Evolutionary conservation across 92 coral and sea anemone species (phyloP), one percentile per base, ranked within the genome.

Genomic region (Palythoa grandis): DNA sequence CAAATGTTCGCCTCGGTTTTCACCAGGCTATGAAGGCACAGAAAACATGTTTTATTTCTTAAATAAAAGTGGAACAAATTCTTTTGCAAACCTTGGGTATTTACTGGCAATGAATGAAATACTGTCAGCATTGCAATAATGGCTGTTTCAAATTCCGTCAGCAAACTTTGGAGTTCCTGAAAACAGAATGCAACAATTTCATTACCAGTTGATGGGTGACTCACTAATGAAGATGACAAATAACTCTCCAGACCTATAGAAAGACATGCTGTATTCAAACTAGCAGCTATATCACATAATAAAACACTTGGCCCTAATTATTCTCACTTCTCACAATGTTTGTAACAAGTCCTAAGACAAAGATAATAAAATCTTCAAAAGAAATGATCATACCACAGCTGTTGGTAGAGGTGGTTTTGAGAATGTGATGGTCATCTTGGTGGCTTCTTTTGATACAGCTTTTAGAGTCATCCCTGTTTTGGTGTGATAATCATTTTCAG

Each of bases 401-500:
- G 94, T 78, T 23, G 98, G 98, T 11, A 89, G 76, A 5, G 98
- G 98, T 25, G 98, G 98, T 85, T 96, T 96, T 71, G 94, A 92
- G 79, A 93, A 94, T 82, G 90, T 88, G 53, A 94, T 83, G 4
- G 96, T 92, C 73, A 96, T 83, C 86, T 88, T 96, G 5, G 98
- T 96, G 35, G 96, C 94, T 79, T 96, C 98, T 83, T 96, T 96
- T 15, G 98, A 96, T 69, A 96, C 91, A 29, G 98, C 98, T 40
- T 90, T 88, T 47, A 92, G 88, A 40, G 98, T 94, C 98, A 94
- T 94, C 15, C 98, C 98, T 94, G 40, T 43, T 38, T 60, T 15
- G 17, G 12, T 19, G 0, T 13, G 5, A 22, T 24, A 23, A 7
- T 29, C 35, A 29, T 29, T 29, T 29, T 29, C 35, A 29, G 35